Evolutionary conservation across 35 echinoderm and acorn worm species (phyloP), one percentile per base, ranked within the genome.

Genomic region (Heliocidaris tuberculata): DNA sequence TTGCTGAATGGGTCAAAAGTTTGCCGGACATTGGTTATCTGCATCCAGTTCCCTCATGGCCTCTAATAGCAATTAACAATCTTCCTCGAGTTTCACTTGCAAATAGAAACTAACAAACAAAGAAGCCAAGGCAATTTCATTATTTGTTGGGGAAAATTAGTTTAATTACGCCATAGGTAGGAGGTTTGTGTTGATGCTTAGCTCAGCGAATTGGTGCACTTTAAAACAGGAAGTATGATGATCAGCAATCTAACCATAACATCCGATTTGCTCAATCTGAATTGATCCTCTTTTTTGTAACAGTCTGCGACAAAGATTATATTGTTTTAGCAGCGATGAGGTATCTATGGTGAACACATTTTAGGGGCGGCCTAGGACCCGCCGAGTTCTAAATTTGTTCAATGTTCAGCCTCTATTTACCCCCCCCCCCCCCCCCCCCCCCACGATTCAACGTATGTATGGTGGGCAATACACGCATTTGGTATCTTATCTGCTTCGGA

Each of bases 161-260:
- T 78, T 78, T 78, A 78, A 78, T 78, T 78, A 78, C 65, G 65
- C 21, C 65, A 78, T 24, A 8, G 65, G 27, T 78, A n/a, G 65
- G 65, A 78, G 65, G 19, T 78, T 78, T 78, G 65, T 7, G 27
- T 27, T n/a, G 65, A 78, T 78, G 65, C 65, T 78, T 78, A 78
- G 65, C 65, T 78, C 65, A 78, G 65, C 65, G 65, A 78, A 78
- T 78, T 78, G 65, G 65, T 78, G 65, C 65, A 78, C 65, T 78
- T 78, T 78, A 78, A 78, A 78, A 78, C 65, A 78, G 65, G 65
- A 78, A 78, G 21, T 27, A 78, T 78, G 65, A n/a, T 27, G 17
- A 78, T 78, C 65, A 19, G 17, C 65, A 78, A 78, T 78, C 65
- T 78, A 78, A 78, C 65, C 65, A n/a, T 78, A 78, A 78, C 65